Percentiles rank a stretch among this genome's conserved stretches.
These are phyloP conservation scores for Chromobotia macracanthus DNA, from an alignment of 2,797 vertebrate genomes.

Conservation along the genomic window DNA sequence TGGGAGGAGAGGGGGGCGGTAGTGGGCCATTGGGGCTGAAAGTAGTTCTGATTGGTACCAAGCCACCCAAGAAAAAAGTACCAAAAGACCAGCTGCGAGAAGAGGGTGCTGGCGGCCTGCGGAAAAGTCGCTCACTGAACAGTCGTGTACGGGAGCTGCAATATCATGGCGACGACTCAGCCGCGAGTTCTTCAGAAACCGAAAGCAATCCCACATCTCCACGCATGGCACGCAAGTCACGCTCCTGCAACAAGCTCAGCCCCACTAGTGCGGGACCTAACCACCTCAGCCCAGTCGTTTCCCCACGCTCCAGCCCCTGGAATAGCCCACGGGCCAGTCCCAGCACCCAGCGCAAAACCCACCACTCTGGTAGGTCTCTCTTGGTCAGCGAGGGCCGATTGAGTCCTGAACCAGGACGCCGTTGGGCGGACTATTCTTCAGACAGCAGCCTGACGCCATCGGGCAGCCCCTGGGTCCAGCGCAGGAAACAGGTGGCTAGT, in stretches of 20 bases:
- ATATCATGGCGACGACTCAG: constrained; percentile 89
- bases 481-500: constrained; percentile 86
- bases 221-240: constrained; percentile 79
- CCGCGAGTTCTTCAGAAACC: constrained; percentile 93
- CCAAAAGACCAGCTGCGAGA: constrained; percentile 82
- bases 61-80: constrained; percentile 95
- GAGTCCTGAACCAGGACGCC: constrained; percentile 80
- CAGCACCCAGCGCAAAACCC: constrained; percentile 82
- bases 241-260: constrained; percentile 84
- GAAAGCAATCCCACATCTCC: constrained; percentile 94
- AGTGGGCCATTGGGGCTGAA: constrained; percentile 75
- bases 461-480: constrained; percentile 94
- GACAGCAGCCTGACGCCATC: constrained; percentile 94
- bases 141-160: constrained; percentile 93
- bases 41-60: constrained; percentile 90
- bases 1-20: constrained; percentile 71
- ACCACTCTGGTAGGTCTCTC: constrained; percentile 82
- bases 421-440: constrained; percentile 91
- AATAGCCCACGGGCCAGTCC: constrained; percentile 87
- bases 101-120: constrained; percentile 74
- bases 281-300: constrained; percentile 90
- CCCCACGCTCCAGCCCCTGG: constrained; percentile 93
- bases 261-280: constrained; percentile 75
- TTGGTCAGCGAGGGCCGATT: constrained; percentile 82
- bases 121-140: constrained; percentile 86